phyloP scores from a whole-genome alignment of 2,888 invertebrate species.

The Caenorhabditis panamensis region DNA sequence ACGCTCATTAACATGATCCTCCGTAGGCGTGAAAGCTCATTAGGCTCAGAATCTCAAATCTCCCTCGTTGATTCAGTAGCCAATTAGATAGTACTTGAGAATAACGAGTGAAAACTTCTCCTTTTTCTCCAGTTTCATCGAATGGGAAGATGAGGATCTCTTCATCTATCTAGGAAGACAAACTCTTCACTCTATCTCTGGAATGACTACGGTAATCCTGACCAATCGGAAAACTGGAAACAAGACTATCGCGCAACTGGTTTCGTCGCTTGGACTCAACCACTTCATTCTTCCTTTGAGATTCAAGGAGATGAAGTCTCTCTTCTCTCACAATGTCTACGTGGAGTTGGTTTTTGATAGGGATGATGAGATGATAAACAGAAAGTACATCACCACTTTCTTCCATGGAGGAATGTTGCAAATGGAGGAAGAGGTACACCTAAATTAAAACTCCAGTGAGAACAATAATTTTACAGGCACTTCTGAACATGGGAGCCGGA shows the following conservation, averaged over 20 bases:
- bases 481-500: background rate
- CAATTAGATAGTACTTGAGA: background rate
- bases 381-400: background rate
- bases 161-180: background rate
- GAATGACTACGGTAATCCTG: background rate
- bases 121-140: background rate
- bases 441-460: too few relatives aligned
- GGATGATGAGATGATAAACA: background rate
- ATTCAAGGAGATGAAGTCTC: background rate
- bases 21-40: too few relatives aligned
- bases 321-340: background rate
- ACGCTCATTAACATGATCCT: too few relatives aligned
- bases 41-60: too few relatives aligned
- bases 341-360: conserved; percentile 2
- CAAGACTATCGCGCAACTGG: background rate
- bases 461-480: background rate
- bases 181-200: background rate
- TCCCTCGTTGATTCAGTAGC: too few relatives aligned
- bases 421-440: background rate
- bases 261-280: background rate
- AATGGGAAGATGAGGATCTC: background rate
- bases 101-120: background rate
- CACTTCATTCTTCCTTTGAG: background rate
- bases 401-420: background rate
- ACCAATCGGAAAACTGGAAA: conserved; percentile 2